Evolutionary conservation across 2,113 vertebrate species (phyloP), one percentile per base, ranked within the genome.

Genomic region (Psephotus haematonotus): DNA sequence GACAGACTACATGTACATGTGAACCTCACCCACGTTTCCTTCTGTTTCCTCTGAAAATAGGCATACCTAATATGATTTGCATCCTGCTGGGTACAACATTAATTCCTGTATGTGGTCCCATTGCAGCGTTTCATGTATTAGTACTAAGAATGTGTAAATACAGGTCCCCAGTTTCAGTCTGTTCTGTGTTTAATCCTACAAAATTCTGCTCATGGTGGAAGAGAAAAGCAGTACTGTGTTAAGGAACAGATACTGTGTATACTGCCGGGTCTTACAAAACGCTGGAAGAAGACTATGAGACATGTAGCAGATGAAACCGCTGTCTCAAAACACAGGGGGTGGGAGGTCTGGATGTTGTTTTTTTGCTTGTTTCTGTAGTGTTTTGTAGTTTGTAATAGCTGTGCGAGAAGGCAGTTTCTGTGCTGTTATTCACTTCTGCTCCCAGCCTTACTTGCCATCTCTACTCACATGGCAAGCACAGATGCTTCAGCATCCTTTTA

Each of bases 361-460:
- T 12, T 59, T 57, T 59, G 55, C 55, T n/a, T 59, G 55, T 59
- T 59, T 59, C 55, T 59, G 23, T 23, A 14, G 14, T 57, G 63
- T n/a, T 70, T 35, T 47, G 50, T n/a, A 39, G 65, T 35, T 86
- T 68, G 64, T 80, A 68, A 39, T 81, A 86, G 86, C 74, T 75
- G 20, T 44, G 27, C 33, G 71, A 74, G 18, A 50, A 91, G 50
- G 57, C 89, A 44, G 57, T 68, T 78, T 81, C 86, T 89, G 5
- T 28, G 41, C 47, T 89, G 60, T 78, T 78, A 47, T 22, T 95
- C 90, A 64, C 83, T 81, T 63, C n/a, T 74, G 91, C 57, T 89
- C 69, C 63, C 43, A 7, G 67, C 0, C 1, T 37, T 37, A 37
- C 46, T 93, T 2, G 1, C 68, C 31, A 7, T 81, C 86, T 17